A percentile compares a stretch with the other conserved stretches of the same genome.
Conservation (phyloP, 2,113 vertebrate species). For the Vimba vimba region DNA sequence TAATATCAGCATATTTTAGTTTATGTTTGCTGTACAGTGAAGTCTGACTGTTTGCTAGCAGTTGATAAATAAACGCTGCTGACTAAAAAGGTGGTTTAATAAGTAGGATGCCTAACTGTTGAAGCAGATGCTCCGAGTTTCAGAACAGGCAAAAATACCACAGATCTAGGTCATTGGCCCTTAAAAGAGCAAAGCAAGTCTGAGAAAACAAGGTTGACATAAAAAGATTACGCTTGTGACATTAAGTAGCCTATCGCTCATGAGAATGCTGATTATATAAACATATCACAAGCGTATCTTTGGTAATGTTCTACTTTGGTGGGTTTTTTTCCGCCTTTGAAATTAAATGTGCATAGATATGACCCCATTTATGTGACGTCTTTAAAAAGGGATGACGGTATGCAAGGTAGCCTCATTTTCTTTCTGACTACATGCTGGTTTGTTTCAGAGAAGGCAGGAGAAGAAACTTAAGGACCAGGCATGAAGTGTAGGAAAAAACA, state of each 20-base stretch:
- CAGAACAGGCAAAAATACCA: conserved; percentile 57
- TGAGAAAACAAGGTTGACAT: conserved; percentile 30
- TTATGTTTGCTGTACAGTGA: background rate
- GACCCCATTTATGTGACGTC: conserved; percentile 8
- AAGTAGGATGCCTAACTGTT: conserved; percentile 62
- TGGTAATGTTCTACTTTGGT: background rate
- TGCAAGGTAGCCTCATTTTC: background rate
- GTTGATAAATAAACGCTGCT: conserved; percentile 4
- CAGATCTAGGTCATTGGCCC: conserved; percentile 72
- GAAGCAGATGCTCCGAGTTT: conserved; percentile 52
- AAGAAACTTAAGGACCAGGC: background rate
- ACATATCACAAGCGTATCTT: background rate
- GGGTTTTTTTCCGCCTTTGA: background rate
- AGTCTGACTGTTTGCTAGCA: background rate
- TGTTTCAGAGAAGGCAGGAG: background rate
- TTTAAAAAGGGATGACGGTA: background rate
- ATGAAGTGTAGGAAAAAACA: background rate
- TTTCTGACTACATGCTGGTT: conserved; percentile 2
- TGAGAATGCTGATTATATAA: background rate
- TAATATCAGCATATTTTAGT: background rate
- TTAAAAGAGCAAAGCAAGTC: conserved; percentile 38
- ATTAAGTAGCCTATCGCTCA: background rate
- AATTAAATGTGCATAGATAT: background rate
- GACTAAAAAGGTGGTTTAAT: conserved; percentile 46
- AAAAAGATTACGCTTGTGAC: background rate